Conservation (phyloP, 2,888 invertebrate species). For the Pterobdella sp. region DNA sequence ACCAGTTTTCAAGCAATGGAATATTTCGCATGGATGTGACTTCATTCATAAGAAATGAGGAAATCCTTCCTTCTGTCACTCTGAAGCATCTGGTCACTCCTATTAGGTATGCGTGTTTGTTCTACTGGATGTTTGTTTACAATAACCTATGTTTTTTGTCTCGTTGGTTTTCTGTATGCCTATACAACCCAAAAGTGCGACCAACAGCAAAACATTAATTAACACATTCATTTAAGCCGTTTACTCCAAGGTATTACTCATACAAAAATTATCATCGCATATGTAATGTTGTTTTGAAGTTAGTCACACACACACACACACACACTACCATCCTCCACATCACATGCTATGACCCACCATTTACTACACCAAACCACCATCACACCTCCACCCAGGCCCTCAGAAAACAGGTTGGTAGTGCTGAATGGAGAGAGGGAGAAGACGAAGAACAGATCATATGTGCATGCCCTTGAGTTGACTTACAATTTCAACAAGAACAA, state of each 20-base stretch:
- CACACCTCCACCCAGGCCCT: constrained; percentile 59
- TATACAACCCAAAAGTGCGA: too few species aligned
- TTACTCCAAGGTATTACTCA: too few species aligned
- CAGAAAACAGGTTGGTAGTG: constrained; percentile 70
- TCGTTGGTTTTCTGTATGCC: too few species aligned
- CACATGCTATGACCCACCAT: too few species aligned
- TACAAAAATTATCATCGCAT: too few species aligned
- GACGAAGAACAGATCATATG: constrained; percentile 76
- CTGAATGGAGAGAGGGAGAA: constrained; percentile 68
- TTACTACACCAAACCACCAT: background rate
- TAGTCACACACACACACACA: background rate
- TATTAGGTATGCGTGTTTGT: constrained; percentile 53
- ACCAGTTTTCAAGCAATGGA: constrained; percentile 61
- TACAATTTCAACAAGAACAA: constrained; percentile 78
- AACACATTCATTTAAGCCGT: too few species aligned
- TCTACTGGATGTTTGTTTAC: background rate
- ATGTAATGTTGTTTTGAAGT: too few species aligned
- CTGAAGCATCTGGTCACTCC: constrained; percentile 53
- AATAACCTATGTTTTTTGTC: too few species aligned
- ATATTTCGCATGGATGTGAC: constrained; percentile 65
- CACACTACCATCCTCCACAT: background rate
- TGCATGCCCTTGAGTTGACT: constrained; percentile 78
- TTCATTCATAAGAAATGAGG: constrained; percentile 66
- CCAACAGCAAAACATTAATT: too few species aligned
- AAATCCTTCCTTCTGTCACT: constrained; percentile 66